Evolutionary conservation across 2,113 vertebrate genomes (phyloP).

Genomic region (Turnix velox): DNA sequence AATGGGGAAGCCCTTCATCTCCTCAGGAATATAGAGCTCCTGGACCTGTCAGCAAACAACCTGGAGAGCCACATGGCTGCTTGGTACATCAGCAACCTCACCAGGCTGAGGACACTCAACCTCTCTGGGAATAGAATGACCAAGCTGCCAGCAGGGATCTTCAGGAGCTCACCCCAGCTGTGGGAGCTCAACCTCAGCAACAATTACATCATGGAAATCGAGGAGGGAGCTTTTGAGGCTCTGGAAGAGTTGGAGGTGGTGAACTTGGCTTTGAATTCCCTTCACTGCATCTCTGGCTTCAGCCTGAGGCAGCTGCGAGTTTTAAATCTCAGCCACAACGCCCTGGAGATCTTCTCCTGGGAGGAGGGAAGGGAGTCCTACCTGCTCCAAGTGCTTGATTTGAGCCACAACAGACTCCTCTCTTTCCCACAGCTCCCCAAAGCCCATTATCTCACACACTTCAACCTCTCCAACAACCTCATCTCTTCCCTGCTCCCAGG

Average conservation of each 20-base stretch:
- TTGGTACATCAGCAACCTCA: slow-evolving; percentile 72
- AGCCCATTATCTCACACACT: slow-evolving; percentile 57
- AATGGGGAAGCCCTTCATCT: slow-evolving; percentile 66
- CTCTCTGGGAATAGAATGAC: slow-evolving; percentile 72
- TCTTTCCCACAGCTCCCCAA: slow-evolving; percentile 74
- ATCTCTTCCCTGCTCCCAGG: slow-evolving; percentile 58
- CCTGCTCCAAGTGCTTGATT: slow-evolving; percentile 73
- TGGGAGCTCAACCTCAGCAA: slow-evolving; percentile 66
- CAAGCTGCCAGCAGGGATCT: slow-evolving; percentile 60
- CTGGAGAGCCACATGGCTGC: slow-evolving; percentile 68
- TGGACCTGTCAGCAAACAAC: slow-evolving; percentile 76
- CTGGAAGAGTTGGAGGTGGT: slow-evolving; percentile 68
- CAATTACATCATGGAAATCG: slow-evolving; percentile 75
- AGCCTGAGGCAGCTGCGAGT: slow-evolving; percentile 70
- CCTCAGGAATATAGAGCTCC: slow-evolving; percentile 61
- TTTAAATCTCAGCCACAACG: slow-evolving; percentile 77
- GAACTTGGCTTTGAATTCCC: slow-evolving; percentile 74
- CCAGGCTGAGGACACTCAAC: slow-evolving; percentile 66
- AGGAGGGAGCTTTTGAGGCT: slow-evolving; percentile 71
- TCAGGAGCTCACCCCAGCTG: slow-evolving; percentile 57
- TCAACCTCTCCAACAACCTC: slow-evolving; percentile 79
- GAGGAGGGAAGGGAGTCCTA: slow-evolving; percentile 42
- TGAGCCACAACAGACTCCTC: slow-evolving; percentile 77
- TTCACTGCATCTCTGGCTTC: slow-evolving; percentile 76
- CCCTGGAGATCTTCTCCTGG: slow-evolving; percentile 70